These are phyloP conservation scores for Phasia obesa DNA, from an alignment of 2,888 invertebrate species.

Conservation along the genomic window DNA sequence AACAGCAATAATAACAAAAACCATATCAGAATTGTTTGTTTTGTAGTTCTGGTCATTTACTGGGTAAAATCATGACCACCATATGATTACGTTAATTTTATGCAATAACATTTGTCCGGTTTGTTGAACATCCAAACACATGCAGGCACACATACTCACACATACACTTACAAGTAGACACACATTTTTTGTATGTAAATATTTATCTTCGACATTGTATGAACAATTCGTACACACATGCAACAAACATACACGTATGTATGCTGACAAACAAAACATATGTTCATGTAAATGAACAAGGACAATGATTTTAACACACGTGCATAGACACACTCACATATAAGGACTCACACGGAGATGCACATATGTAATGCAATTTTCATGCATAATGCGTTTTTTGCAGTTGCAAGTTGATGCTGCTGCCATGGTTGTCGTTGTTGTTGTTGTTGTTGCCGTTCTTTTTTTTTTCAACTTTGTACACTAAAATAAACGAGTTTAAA, in stretches of 20 bases:
- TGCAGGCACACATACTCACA: not conserved
- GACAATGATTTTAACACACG: conserved; percentile 64
- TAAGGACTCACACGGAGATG: not conserved
- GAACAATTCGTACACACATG: conserved; percentile 5
- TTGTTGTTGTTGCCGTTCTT: conserved; percentile 1
- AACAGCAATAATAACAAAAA: conserved; percentile 27
- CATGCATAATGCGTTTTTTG: conserved; percentile 43
- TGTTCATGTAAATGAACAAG: conserved; percentile 69
- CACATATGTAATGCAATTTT: conserved; percentile 13
- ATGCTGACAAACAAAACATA: conserved; percentile 67
- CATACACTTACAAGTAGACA: not conserved
- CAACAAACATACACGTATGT: not conserved
- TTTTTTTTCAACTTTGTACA: conserved; percentile 54
- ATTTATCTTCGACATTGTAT: conserved; percentile 59
- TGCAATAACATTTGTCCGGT: conserved; percentile 70
- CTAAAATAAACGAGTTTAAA: conserved; percentile 65
- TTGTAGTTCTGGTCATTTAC: conserved; percentile 65
- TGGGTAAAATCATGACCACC: conserved; percentile 64
- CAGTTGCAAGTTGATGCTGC: conserved; percentile 16
- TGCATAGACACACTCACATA: not conserved
- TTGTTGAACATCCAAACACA: conserved; percentile 54
- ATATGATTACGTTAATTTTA: conserved; percentile 70
- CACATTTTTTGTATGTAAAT: conserved; percentile 45
- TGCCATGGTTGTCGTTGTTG: conserved; percentile 1
- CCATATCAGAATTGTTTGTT: conserved; percentile 47